These are phyloP conservation scores for Aythya baeri DNA, from an alignment of 2,113 vertebrate species.

Conservation along the genomic window DNA sequence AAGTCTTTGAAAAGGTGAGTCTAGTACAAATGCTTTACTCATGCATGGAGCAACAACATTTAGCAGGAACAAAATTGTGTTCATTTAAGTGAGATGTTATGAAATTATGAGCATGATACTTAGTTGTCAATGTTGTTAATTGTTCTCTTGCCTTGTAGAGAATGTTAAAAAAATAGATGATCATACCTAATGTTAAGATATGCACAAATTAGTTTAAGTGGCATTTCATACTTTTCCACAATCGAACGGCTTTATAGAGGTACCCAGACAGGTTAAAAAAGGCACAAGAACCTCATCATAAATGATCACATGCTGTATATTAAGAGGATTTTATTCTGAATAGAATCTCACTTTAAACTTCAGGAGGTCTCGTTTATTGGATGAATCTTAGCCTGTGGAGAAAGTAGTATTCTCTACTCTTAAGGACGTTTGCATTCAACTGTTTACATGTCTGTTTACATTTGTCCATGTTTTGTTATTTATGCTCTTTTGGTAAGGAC, in stretches of 20 bases:
- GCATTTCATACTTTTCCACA: not conserved
- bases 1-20: not conserved
- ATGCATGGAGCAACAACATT: not conserved
- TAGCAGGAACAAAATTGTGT: not conserved
- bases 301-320: not conserved
- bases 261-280: not conserved
- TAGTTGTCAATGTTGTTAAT: not conserved
- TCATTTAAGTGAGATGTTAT: not conserved
- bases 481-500: not conserved
- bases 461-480: not conserved
- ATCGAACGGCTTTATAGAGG: not conserved
- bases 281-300: rapidly evolving
- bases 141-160: not conserved
- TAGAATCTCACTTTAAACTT: not conserved
- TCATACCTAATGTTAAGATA: not conserved
- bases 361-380: not conserved
- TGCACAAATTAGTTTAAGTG: not conserved
- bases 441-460: not conserved
- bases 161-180: not conserved
- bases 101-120: not conserved
- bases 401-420: not conserved
- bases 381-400: not conserved
- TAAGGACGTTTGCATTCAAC: not conserved
- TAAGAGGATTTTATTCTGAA: not conserved
- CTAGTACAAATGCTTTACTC: not conserved